Evolutionary conservation across 2,797 vertebrate species (phyloP), one percentile per base, ranked within the genome.

Genomic region (Threskiornis aethiopicus): DNA sequence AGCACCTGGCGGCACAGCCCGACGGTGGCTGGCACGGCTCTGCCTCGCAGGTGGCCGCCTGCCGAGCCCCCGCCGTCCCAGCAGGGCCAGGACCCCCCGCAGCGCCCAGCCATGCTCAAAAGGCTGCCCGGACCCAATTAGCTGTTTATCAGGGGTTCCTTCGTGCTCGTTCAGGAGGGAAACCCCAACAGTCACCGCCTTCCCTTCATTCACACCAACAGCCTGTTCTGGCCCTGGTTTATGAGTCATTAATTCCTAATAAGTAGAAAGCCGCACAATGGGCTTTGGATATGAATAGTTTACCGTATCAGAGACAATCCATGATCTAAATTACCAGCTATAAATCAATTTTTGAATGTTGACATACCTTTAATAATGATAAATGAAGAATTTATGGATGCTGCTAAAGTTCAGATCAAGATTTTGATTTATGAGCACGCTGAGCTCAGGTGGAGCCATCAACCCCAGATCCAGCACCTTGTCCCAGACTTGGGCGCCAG

Each of bases 161-260:
- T 41, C 11, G 0, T 2, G 16, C 41, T 16, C 7, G 7, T 8
- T 12, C 33, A 8, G 47, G 41, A 79, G 70, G 78, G 78, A 87
- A 84, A 54, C 52, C 69, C 86, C 75, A 65, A 15, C 3, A 70
- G 46, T 1, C 66, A 16, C 83, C 88, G 71, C 26, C 42, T 65
- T 85, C 80, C 88, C 75, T 67, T 61, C 89, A 20, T 7, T 58
- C 72, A 57, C 84, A 66, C 92, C 39, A 73, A 26, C 80, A 90
- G 89, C 72, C 77, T 58, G 11, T 58, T 69, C 91, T n/a, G 51
- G 70, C 81, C 78, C 71, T 44, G 70, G 2, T 96, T 89, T 70
- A 91, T 79, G 96, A 96, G 86, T 89, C 94, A 96, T 95, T 97
- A 89, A 95, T 65, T 95, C 95, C 96, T 96, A 94, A 90, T 90